A percentile compares a stretch with the other conserved stretches of the same genome.
Conservation (phyloP, 1,140 invertebrate genomes). For the Drosophila kurseongensis region DNA sequence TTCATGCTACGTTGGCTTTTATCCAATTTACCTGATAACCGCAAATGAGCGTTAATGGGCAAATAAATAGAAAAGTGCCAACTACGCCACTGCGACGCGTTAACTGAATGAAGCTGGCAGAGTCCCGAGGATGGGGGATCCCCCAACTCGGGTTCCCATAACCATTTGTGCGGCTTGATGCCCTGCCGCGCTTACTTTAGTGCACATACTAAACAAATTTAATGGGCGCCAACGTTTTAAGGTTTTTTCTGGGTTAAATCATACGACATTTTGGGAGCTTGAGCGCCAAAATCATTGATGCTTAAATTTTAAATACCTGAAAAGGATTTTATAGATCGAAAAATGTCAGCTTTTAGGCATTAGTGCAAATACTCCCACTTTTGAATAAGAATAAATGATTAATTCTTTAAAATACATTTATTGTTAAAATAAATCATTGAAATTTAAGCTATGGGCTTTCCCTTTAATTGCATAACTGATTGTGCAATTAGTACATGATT, state of each 20-base stretch:
- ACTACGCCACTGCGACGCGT: slow-evolving; percentile 74
- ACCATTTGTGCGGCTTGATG: slow-evolving; percentile 44
- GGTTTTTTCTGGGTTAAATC: slow-evolving; percentile 25
- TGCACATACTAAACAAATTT: slow-evolving; percentile 76
- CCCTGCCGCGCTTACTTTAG: slow-evolving; percentile 62
- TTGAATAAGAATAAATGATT: not conserved
- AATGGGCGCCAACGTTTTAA: slow-evolving; percentile 43
- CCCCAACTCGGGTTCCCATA: slow-evolving; percentile 28
- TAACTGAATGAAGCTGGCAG: slow-evolving; percentile 61
- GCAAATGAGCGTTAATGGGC: slow-evolving; percentile 81
- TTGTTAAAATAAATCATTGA: too few species aligned
- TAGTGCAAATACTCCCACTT: slow-evolving; percentile 4
- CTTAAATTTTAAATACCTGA: slow-evolving; percentile 48
- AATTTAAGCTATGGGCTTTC: too few species aligned
- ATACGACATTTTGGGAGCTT: slow-evolving; percentile 10
- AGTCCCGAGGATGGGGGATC: not conserved
- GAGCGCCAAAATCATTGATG: slow-evolving; percentile 30
- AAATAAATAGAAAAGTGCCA: slow-evolving; percentile 83
- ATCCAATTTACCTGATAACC: slow-evolving; percentile 83
- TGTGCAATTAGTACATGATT: too few species aligned
- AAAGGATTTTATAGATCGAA: slow-evolving; percentile 7
- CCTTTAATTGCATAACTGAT: too few species aligned
- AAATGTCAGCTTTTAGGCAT: not conserved
- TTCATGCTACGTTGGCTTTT: slow-evolving; percentile 83
- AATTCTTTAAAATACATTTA: too few species aligned